A percentile compares a stretch with the other conserved stretches of the same genome.
These are phyloP conservation scores for Sepiola atlantica DNA, from an alignment of 2,888 invertebrate species.

Conservation along the genomic window DNA sequence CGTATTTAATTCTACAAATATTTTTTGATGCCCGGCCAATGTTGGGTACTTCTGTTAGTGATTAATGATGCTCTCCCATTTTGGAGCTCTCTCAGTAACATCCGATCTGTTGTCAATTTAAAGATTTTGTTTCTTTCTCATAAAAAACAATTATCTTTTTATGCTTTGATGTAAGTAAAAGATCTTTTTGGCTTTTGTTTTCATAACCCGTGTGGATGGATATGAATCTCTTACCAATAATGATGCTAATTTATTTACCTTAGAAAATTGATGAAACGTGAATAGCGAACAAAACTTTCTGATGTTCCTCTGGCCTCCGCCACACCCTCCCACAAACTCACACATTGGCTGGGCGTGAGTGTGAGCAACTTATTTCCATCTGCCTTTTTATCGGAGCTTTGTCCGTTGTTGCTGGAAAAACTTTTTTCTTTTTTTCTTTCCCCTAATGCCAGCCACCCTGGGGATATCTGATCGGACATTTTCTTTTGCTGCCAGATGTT, in stretches of 20 bases:
- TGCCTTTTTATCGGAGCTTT: neutral
- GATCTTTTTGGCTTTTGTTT: neutral
- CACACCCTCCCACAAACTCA: neutral
- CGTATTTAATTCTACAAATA: too few relatives aligned
- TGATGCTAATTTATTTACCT: conserved; percentile 32
- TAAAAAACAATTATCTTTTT: neutral
- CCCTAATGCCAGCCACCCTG: neutral
- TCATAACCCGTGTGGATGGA: neutral
- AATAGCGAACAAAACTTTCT: neutral
- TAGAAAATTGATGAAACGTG: conserved; percentile 13
- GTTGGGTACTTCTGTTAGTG: too few relatives aligned
- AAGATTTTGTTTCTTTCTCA: neutral
- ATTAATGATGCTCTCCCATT: neutral
- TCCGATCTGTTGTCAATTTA: neutral
- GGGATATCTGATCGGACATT: neutral
- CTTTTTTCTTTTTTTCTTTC: too few relatives aligned
- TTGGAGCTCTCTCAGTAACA: neutral
- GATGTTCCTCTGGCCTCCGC: neutral
- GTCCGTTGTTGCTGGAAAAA: neutral
- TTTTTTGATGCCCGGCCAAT: too few relatives aligned
- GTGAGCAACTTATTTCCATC: neutral
- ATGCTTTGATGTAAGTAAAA: neutral
- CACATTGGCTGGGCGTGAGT: neutral
- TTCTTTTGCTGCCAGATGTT: neutral
- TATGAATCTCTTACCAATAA: neutral